Evolutionary conservation across 1,140 invertebrate species (phyloP), one percentile per base, ranked within the genome.

Genomic region (Aphidius gifuensis): DNA sequence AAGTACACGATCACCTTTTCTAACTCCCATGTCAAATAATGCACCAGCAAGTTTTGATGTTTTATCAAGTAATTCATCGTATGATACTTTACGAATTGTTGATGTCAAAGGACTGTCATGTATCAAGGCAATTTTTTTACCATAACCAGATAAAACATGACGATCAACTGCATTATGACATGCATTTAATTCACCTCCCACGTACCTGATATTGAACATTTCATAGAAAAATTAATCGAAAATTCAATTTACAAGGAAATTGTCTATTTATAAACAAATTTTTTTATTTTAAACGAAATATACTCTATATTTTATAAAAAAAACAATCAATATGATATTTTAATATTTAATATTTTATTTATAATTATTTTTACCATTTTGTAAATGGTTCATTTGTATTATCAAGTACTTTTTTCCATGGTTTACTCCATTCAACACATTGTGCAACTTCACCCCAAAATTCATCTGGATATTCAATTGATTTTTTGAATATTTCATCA

Each of bases 101-200:
- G 88, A 85, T 0, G 92, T 94, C 44, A 95, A 78, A 0, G 94
- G 94, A 61, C 92, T 95, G 74, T 97, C 94, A 70, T 96, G 90
- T 46, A 97, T 92, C 4, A 98, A 78, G 0, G 94, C 94, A 1
- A 88, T 77, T 74, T 90, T 88, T 3, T 88, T 84, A 0, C 93
- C 94, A 6, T 85, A 81, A 1, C 93, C 94, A 1, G 84, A 85
- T 9, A 85, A 82, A 1, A 97, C 90, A 80, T 97, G 95, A 6
- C 94, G 83, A 75, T 98, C 95, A 4, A 97, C 80, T 1, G 93
- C 91, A 80, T 97, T 97, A 83, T 96, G 92, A 75, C 93, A 96
- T 1, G 93, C 92, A 68, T 95, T 97, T 70, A 96, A 75, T 80
- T 96, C 89, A 5, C 94, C 94, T 3, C 92, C 94, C 1, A 89